These are phyloP conservation scores for Trichonephila clavipes DNA, from an alignment of 1,140 invertebrate genomes.

Conservation along the genomic window DNA sequence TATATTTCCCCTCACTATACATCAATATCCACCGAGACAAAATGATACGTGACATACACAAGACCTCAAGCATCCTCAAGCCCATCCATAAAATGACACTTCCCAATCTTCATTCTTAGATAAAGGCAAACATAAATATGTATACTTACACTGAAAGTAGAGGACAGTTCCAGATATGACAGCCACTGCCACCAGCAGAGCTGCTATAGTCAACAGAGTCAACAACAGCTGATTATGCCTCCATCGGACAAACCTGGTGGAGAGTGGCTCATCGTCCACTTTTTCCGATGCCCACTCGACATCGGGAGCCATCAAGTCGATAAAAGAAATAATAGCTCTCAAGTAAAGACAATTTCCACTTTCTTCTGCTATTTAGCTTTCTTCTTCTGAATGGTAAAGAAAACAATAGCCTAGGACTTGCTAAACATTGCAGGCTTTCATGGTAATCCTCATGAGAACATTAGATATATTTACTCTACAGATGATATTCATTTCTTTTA, in stretches of 20 bases:
- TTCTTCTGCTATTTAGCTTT: neutral
- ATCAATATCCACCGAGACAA: no score
- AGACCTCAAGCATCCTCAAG: neutral
- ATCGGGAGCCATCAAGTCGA: constrained; percentile 59
- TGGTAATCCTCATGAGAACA: neutral
- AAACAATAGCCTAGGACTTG: neutral
- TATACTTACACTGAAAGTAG: constrained; percentile 72
- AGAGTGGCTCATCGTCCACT: constrained; percentile 52
- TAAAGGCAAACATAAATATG: neutral
- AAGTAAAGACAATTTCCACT: neutral
- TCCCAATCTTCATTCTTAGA: neutral
- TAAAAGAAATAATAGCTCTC: neutral
- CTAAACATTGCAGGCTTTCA: neutral
- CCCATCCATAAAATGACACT: neutral
- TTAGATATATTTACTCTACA: neutral
- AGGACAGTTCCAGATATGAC: constrained; percentile 58
- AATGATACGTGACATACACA: no score
- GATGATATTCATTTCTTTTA: neutral
- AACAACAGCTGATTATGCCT: constrained; percentile 67
- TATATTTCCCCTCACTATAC: no score
- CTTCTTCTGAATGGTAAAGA: neutral
- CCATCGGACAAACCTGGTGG: constrained; percentile 60
- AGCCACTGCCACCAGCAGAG: constrained; percentile 60
- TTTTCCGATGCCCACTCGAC: constrained; percentile 72
- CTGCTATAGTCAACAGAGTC: constrained; percentile 51